Evolutionary conservation across 1,140 invertebrate genomes (phyloP).

Genomic region (Chionoecetes opilio): DNA sequence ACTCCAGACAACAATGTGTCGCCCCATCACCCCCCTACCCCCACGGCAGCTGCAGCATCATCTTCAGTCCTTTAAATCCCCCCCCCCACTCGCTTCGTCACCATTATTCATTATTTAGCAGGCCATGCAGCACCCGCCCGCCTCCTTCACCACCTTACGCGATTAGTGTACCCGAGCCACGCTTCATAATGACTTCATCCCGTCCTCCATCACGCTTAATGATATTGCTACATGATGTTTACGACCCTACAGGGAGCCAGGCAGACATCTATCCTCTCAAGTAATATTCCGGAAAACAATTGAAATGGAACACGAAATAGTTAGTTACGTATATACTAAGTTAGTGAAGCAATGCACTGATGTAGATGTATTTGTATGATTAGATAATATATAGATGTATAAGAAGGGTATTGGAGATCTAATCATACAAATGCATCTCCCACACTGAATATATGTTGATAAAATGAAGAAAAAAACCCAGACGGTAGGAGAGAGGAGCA

Average conservation of each 20-base stretch:
- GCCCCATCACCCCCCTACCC: background rate
- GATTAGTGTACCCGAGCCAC: background rate
- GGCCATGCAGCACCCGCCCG: background rate
- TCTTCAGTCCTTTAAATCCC: background rate
- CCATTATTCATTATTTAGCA: too few relatives aligned
- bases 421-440: too few relatives aligned
- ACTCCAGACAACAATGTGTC: background rate
- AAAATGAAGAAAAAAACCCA: background rate
- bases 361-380: too few relatives aligned
- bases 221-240: background rate
- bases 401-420: too few relatives aligned
- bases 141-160: background rate
- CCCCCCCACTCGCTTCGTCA: too few relatives aligned
- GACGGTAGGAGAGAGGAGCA: background rate
- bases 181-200: background rate
- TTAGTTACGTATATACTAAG: too few relatives aligned
- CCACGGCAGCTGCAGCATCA: background rate
- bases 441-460: too few relatives aligned
- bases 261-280: background rate
- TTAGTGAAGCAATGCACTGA: too few relatives aligned
- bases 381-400: too few relatives aligned
- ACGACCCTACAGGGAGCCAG: background rate
- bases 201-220: slow-evolving; percentile 13
- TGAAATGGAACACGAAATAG: background rate
- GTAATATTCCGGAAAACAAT: background rate